These are phyloP conservation scores for Apis mellifera DNA, from an alignment of 1,140 invertebrate genomes.

Conservation along the genomic window Amel_HAv3.1 CM009931.2:20972501-20973000, in stretches of 20 bases:
- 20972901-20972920: conserved; percentile 53
- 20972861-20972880: background rate
- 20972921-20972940: conserved; percentile 44
- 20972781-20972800: background rate
- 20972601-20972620: no score
- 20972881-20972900: conserved; percentile 24
- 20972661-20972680: background rate
- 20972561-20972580: background rate
- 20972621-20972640: background rate
- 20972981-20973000: conserved; percentile 34
- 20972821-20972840: background rate
- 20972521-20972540: conserved; percentile 5
- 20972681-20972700: background rate
- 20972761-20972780: background rate
- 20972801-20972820: background rate
- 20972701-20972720: background rate
- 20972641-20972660: background rate
- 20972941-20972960: conserved; percentile 50
- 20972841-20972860: fast-evolving
- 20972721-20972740: background rate
- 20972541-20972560: background rate
- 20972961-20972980: conserved; percentile 30
- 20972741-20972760: background rate
- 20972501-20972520: background rate
- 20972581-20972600: no score